Evolutionary conservation across 37 sponge, comb jelly and placozoan genomes (phyloP), one percentile per base, ranked within the genome.

Genomic region (Beroe ovata): DNA sequence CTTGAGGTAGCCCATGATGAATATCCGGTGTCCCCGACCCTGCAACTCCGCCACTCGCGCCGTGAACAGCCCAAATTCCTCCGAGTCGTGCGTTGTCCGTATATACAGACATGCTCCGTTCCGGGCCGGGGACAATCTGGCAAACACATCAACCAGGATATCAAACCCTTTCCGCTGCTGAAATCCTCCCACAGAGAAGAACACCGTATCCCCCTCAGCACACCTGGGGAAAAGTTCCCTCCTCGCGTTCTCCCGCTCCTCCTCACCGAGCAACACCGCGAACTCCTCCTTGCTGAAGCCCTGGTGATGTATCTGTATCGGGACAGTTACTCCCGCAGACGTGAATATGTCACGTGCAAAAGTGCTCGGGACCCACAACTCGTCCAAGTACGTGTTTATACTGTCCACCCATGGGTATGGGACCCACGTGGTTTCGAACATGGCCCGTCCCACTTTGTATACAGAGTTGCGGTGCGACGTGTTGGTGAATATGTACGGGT

Each of bases 371-470:
- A 77, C 84, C 84, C 84, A 77, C n/a, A 77, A 25, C 47, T 77
- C 84, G 25, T 77, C 54, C 8, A 77, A 28, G 41, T 42, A 42
- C 3, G 35, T 36, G 47, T 77, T 77, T 16, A 77, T 39, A 14
- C 14, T 23, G 28, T 11, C 4, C 8, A 32, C 42, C 84, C 84
- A 77, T 16, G 35, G 20, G 22, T 39, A 36, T 4, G 84, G 84
- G 8, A 77, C 33, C 58, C 58, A 39, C 58, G 21, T 77, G 19
- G 84, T 77, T 39, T 77, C 84, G 38, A 77, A 77, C 84, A 77
- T 77, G 8, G 84, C 84, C 54, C 84, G 25, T 4, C 84, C 84
- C 47, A 77, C 47, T 16, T 39, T 77, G 22, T 77, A 77, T 2
- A n/a, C 28, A 1, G 84, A 38, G 11, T 77, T 21, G 1, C 38